phyloP scores from a whole-genome alignment of 2,113 vertebrate species.

The Fregata magnificens region DNA sequence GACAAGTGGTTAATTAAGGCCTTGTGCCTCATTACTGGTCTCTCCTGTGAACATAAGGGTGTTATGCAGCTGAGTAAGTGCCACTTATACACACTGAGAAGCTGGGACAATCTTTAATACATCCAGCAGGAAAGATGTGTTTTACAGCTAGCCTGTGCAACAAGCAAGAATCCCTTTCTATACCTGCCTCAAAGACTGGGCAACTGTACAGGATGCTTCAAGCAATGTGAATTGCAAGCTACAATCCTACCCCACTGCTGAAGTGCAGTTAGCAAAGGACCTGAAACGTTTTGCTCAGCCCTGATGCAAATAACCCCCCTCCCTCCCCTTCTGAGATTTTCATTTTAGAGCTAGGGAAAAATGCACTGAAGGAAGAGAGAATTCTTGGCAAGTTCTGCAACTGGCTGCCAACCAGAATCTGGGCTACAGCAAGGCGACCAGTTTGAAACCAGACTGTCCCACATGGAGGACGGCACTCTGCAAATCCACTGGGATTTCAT shows the following conservation, averaged over 20 bases:
- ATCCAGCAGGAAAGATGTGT: background rate
- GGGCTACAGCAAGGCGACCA: background rate
- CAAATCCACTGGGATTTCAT: background rate
- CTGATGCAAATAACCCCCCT: background rate
- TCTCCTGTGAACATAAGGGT: background rate
- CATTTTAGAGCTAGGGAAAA: constrained; percentile 2
- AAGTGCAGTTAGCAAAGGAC: background rate
- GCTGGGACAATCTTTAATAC: background rate
- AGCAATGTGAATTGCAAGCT: background rate
- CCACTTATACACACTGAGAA: background rate
- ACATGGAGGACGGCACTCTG: background rate
- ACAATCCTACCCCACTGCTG: background rate
- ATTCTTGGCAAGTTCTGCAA: constrained; percentile 4
- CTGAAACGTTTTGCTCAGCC: background rate
- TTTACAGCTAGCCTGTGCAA: background rate
- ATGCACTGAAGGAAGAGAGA: background rate
- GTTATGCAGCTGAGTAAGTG: background rate
- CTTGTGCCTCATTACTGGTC: background rate
- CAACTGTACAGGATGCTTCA: background rate
- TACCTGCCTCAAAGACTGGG: background rate
- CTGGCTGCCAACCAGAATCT: constrained; percentile 12
- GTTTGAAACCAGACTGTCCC: constrained; percentile 31
- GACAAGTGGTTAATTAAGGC: background rate
- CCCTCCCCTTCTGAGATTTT: background rate
- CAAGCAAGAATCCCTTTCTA: background rate